Percentiles rank a stretch among this genome's conserved stretches.
Conservation (phyloP, 1,140 invertebrate species). For the Ips typographus region DNA sequence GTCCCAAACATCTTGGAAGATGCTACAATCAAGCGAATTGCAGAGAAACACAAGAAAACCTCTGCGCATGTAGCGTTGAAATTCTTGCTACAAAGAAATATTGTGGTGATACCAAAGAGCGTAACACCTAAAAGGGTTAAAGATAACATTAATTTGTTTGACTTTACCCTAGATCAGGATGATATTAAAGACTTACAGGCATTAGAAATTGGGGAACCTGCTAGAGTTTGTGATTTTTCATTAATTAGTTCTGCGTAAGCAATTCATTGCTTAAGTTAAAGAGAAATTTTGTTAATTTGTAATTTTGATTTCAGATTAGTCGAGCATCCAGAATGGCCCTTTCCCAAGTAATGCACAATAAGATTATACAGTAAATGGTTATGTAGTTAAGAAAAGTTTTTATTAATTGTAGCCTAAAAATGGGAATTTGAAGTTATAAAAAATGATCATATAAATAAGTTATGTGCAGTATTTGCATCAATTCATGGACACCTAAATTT, state of each 20-base stretch:
- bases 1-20: conserved; percentile 68
- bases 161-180: conserved; percentile 59
- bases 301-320: conserved; percentile 57
- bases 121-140: conserved; percentile 69
- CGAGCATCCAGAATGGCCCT: conserved; percentile 67
- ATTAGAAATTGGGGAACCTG: conserved; percentile 65
- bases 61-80: conserved; percentile 78
- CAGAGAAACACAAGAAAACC: conserved; percentile 67
- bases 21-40: conserved; percentile 67
- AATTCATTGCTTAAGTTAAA: not conserved
- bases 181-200: conserved; percentile 59
- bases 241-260: conserved; percentile 53
- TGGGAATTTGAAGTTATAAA: no score
- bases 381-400: no score
- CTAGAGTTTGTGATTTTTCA: conserved; percentile 67
- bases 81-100: conserved; percentile 71
- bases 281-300: not conserved
- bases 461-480: no score
- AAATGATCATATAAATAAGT: no score
- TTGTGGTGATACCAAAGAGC: conserved; percentile 84
- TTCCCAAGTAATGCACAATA: conserved; percentile 15
- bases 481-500: no score
- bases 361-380: no score
- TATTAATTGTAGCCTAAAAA: no score
- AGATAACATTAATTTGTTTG: conserved; percentile 64